Evolutionary conservation across 2,888 invertebrate species (phyloP), one percentile per base, ranked within the genome.

Genomic region (Lasioglossum zephyrum): DNA sequence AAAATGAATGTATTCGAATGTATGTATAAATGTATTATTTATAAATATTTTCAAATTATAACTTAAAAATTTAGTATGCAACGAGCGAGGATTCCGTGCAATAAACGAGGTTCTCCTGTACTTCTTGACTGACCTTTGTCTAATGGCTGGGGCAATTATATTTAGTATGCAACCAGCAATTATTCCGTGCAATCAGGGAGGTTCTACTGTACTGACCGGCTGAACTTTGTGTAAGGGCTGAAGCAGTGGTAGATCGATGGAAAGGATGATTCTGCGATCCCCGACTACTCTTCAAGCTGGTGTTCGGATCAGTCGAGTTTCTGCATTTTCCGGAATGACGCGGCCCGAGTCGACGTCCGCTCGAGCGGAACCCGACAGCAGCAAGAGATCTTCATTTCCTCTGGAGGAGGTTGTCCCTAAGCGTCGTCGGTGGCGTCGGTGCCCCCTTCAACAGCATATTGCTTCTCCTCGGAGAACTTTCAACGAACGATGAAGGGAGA

Each of bases 311-410:
- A 47, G 36, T 69, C 44, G 57, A 22, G 39, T 73, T 73, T 63
- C 81, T 78, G 36, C 66, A 63, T 39, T 69, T 79, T 26, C 49
- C 60, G 4, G 57, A 3, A 22, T 26, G 60, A 44, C 53, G 70
- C 36, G 53, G 72, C 44, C 49, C 72, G 49, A 5, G 31, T 4
- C 60, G 26, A 26, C 22, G 57, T 72, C 72, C 72, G 49, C 60
- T 79, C 69, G 78, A 66, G 72, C 18, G 66, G 60, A 63, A 72
- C 26, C 36, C 36, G 69, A 39, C 74, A 75, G 57, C 73, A 79
- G 57, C 73, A 11, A 79, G 74, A 74, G 76, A 81, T 82, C 83
- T 83, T 88, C 78, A 82, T 82, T 85, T 86, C 49, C 86, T 83
- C 49, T 11, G 78, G 44, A 72, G 86, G 63, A 77, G 79, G 36